phyloP scores from a whole-genome alignment of 2,888 invertebrate species.

The Eurytoma californica region DNA sequence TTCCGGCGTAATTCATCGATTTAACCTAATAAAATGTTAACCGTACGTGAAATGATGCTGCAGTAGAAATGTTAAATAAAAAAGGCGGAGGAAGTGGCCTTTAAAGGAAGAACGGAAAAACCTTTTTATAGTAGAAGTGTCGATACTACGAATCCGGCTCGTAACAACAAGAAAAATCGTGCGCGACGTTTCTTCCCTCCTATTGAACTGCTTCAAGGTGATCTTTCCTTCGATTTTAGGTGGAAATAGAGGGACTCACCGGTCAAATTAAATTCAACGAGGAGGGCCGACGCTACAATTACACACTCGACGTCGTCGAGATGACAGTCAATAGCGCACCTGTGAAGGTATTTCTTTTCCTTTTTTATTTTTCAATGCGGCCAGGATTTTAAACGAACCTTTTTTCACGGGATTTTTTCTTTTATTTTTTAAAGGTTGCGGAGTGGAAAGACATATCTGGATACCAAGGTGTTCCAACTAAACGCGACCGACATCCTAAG shows the following conservation, averaged over 20 bases:
- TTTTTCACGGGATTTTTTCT: neutral
- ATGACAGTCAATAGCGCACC: slow-evolving; percentile 96
- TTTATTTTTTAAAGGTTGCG: slow-evolving; percentile 79
- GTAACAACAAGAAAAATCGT: slow-evolving; percentile 48
- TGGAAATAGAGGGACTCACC: slow-evolving; percentile 92
- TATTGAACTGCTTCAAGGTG: slow-evolving; percentile 27
- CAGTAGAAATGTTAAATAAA: slow-evolving; percentile 52
- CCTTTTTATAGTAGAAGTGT: slow-evolving; percentile 48
- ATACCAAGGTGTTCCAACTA: slow-evolving; percentile 84
- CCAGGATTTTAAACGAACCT: neutral
- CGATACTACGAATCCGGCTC: slow-evolving; percentile 52
- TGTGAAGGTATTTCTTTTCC: slow-evolving; percentile 81
- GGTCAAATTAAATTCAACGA: slow-evolving; percentile 94
- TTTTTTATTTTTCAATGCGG: neutral
- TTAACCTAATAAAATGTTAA: slow-evolving; percentile 54
- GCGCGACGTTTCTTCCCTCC: neutral
- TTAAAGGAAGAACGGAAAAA: slow-evolving; percentile 41
- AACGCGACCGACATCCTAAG: slow-evolving; percentile 84
- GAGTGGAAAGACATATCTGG: slow-evolving; percentile 91
- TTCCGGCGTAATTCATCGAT: slow-evolving; percentile 54
- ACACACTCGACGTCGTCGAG: slow-evolving; percentile 92
- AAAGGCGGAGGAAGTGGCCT: slow-evolving; percentile 37
- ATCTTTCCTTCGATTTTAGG: slow-evolving; percentile 77
- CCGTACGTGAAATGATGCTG: slow-evolving; percentile 50
- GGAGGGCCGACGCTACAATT: slow-evolving; percentile 91